Conservation (phyloP, 2,797 vertebrate species). For the Carduelis carduelis region DNA sequence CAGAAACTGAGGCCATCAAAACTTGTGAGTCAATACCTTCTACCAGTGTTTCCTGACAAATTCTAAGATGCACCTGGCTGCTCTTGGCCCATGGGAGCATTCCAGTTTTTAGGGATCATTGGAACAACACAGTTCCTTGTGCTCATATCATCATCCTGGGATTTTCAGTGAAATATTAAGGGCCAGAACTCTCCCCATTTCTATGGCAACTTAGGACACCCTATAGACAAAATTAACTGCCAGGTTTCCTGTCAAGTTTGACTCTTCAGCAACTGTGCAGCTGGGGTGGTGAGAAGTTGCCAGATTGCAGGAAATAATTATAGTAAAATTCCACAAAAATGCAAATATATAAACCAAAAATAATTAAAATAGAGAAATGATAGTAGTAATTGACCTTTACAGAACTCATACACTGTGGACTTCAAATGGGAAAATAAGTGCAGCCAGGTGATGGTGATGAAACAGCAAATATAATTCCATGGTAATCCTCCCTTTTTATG, state of each 20-base stretch:
- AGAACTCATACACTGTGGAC: not conserved
- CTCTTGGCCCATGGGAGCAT: not conserved
- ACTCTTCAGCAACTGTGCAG: not conserved
- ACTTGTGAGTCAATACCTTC: not conserved
- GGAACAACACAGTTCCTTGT: not conserved
- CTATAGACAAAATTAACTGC: not conserved
- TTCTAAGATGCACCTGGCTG: not conserved
- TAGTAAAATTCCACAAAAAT: not conserved
- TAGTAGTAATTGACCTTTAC: not conserved
- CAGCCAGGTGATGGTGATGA: not conserved
- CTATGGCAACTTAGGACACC: not conserved
- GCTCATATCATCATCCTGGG: not conserved
- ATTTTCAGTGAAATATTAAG: not conserved
- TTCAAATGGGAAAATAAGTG: constrained; percentile 4
- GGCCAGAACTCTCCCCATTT: not conserved
- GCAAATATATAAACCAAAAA: not conserved
- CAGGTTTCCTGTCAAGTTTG: constrained; percentile 10
- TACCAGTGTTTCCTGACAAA: not conserved
- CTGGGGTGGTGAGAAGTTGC: not conserved
- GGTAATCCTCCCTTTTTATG: not conserved
- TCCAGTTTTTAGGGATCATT: not conserved
- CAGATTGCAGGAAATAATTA: constrained; percentile 42
- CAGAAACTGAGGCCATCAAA: not conserved
- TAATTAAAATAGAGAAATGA: not conserved
- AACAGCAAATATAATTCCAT: not conserved